These are phyloP conservation scores for Pseudeuparius sepicola DNA, from an alignment of 2,888 invertebrate species.

Conservation along the genomic window DNA sequence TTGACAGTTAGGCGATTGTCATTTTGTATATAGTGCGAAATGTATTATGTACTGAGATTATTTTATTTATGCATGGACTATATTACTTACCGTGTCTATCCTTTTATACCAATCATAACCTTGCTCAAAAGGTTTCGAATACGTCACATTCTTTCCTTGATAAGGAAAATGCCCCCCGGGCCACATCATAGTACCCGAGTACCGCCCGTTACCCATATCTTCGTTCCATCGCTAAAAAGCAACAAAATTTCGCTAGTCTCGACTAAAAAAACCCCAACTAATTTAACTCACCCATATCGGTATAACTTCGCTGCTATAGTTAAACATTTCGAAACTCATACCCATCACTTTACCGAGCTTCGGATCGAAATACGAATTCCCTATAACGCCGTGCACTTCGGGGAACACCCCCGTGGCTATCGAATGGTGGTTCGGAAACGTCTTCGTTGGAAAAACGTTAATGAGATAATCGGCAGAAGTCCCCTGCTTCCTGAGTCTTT, in stretches of 20 bases:
- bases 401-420: conserved; percentile 60
- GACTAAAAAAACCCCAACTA: conserved; percentile 14
- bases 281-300: conserved; percentile 48
- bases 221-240: conserved; percentile 48
- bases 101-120: conserved; percentile 42
- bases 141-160: conserved; percentile 41
- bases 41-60: conserved; percentile 4
- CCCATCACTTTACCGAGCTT: conserved; percentile 29
- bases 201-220: conserved; percentile 40
- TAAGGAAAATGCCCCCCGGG: conserved; percentile 50
- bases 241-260: conserved; percentile 9
- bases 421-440: conserved; percentile 65
- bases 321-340: conserved; percentile 42
- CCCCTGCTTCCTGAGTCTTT: conserved; percentile 45
- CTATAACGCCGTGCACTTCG: conserved; percentile 60
- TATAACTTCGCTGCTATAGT: conserved; percentile 43
- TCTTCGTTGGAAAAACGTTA: conserved; percentile 59
- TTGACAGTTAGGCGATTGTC: background rate
- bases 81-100: conserved; percentile 41
- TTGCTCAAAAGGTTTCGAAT: conserved; percentile 37
- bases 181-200: conserved; percentile 63
- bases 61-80: background rate
- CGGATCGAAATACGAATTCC: conserved; percentile 50
- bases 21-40: background rate
- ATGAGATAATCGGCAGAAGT: conserved; percentile 48